These are phyloP conservation scores for Sipha maydis DNA, from an alignment of 2,888 invertebrate species.

Conservation along the genomic window DNA sequence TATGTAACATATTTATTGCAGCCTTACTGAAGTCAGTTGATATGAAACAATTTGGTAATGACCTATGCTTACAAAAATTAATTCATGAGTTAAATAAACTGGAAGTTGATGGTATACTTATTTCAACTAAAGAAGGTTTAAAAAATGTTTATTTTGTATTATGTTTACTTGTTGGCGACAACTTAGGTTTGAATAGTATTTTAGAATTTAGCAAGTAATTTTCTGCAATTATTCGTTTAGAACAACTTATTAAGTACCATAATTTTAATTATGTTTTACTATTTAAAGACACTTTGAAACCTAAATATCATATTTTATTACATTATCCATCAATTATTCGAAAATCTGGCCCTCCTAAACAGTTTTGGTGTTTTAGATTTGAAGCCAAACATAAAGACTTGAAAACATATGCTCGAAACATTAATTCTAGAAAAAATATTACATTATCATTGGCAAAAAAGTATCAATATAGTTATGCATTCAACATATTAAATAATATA, in stretches of 20 bases:
- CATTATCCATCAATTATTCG: not conserved
- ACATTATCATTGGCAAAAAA: not conserved
- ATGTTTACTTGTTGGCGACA: not conserved
- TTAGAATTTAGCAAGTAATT: not conserved
- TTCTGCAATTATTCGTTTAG: not conserved
- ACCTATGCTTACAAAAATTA: not conserved
- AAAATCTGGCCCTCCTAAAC: not conserved
- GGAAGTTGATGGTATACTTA: not conserved
- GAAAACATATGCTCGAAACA: not conserved
- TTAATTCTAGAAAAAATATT: not conserved
- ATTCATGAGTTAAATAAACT: not conserved
- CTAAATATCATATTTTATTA: not conserved
- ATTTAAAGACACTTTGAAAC: not conserved
- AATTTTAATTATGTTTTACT: not conserved
- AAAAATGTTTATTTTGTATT: not conserved
- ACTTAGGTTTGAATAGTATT: not conserved
- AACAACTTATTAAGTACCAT: conserved; percentile 6
- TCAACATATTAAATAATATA: not conserved
- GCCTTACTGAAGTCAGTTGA: not conserved
- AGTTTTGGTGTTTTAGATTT: conserved; percentile 9
- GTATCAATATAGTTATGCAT: not conserved
- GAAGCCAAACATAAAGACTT: not conserved
- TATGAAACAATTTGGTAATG: not conserved
- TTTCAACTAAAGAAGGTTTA: not conserved
- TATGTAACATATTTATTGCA: not conserved